Conservation (phyloP, 2,797 vertebrate genomes). For the Characodon lateralis region DNA sequence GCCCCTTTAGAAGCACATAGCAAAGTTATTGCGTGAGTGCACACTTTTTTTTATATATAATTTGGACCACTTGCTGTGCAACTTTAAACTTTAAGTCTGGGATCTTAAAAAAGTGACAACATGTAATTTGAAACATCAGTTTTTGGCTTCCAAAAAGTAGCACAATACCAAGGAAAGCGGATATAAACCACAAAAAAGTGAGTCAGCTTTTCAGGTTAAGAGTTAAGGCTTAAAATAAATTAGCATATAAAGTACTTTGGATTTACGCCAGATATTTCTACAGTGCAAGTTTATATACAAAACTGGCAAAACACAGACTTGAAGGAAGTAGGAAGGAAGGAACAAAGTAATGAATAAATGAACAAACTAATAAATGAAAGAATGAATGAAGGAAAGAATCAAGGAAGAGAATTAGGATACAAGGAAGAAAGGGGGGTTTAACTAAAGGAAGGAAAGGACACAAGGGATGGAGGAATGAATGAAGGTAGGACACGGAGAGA, state of each 20-base stretch:
- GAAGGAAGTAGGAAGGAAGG: background rate
- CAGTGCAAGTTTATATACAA: background rate
- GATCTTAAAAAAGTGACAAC: conserved; percentile 39
- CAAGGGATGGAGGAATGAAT: too few relatives aligned
- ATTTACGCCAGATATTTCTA: background rate
- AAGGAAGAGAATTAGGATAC: background rate
- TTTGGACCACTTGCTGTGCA: conserved; percentile 7
- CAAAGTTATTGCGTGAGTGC: background rate
- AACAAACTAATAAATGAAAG: background rate
- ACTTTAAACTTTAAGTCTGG: conserved; percentile 50
- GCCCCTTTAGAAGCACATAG: background rate
- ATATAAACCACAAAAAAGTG: background rate
- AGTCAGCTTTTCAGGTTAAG: too few relatives aligned
- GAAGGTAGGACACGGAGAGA: background rate
- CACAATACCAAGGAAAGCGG: background rate
- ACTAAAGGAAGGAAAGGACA: too few relatives aligned
- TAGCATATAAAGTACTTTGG: background rate
- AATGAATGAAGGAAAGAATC: background rate
- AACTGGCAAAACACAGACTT: too few relatives aligned
- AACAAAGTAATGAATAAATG: background rate
- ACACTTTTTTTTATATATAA: background rate
- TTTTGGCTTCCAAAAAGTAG: too few relatives aligned
- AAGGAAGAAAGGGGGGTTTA: background rate
- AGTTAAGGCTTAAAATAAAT: too few relatives aligned
- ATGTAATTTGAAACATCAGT: conserved; percentile 24